Conservation (phyloP, 2,888 invertebrate genomes). For the Kryphioiulus occultus region DNA sequence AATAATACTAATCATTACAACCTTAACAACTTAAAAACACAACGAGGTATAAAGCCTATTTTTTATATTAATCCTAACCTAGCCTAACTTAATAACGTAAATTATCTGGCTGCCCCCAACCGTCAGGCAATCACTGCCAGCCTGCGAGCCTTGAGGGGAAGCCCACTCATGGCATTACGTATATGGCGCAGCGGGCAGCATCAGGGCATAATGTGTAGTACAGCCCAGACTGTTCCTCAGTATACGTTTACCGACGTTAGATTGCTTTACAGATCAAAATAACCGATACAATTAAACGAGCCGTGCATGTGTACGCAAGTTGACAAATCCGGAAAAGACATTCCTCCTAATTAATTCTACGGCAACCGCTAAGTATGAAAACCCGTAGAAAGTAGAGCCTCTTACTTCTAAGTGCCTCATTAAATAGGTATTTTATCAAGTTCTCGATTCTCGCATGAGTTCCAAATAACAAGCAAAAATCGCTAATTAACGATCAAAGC, state of each 20-base stretch:
- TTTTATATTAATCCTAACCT: too few species aligned
- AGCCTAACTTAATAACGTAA: too few species aligned
- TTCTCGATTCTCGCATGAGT: constrained; percentile 5
- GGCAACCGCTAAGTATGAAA: neutral
- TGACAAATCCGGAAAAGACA: neutral
- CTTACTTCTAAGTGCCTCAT: neutral
- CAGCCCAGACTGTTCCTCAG: too few species aligned
- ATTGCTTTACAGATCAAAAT: neutral
- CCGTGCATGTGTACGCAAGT: neutral
- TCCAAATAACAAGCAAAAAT: neutral
- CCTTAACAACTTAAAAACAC: too few species aligned
- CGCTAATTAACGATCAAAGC: neutral
- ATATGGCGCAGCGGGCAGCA: too few species aligned
- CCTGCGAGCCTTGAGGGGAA: too few species aligned
- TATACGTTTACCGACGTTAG: neutral
- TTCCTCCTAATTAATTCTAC: constrained; percentile 5
- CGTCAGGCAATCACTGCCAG: too few species aligned
- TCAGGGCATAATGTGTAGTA: too few species aligned
- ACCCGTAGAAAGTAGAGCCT: neutral
- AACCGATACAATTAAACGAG: neutral
- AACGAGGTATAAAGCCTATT: too few species aligned
- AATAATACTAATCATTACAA: too few species aligned
- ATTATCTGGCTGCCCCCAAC: too few species aligned
- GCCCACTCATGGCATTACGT: too few species aligned
- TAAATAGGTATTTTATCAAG: constrained; percentile 5